phyloP scores from a whole-genome alignment of 1,140 invertebrate genomes.

The Phymorhynchus buccinoides region DNA sequence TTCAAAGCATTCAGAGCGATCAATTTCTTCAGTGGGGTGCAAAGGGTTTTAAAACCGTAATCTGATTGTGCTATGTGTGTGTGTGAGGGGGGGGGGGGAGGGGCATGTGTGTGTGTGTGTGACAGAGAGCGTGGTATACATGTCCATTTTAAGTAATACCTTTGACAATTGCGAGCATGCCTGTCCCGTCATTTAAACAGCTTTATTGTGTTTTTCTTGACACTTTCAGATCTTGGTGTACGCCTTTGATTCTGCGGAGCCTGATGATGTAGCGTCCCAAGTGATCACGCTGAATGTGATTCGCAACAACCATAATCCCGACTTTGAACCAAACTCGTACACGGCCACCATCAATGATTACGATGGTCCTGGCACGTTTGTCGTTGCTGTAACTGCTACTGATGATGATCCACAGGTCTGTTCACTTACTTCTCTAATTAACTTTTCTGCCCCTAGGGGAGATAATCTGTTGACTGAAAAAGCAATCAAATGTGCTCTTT shows the following conservation, averaged over 20 bases:
- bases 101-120: too few relatives aligned
- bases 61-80: too few relatives aligned
- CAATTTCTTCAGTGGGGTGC: too few relatives aligned
- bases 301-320: conserved; percentile 87
- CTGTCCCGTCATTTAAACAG: too few relatives aligned
- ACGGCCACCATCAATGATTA: conserved; percentile 55
- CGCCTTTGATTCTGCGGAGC: conserved; percentile 58
- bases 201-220: neutral
- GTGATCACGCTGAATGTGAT: conserved; percentile 55
- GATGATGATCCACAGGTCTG: conserved; percentile 64
- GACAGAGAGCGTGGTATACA: too few relatives aligned
- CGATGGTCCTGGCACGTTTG: conserved; percentile 54
- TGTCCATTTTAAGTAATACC: too few relatives aligned
- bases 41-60: too few relatives aligned
- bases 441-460: too few relatives aligned
- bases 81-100: too few relatives aligned
- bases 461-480: neutral
- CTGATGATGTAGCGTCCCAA: conserved; percentile 49
- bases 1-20: too few relatives aligned
- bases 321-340: conserved; percentile 78
- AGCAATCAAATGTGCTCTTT: neutral
- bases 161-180: too few relatives aligned
- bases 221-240: conserved; percentile 62
- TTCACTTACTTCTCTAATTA: neutral
- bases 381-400: conserved; percentile 58